These are phyloP conservation scores for Anabas testudineus DNA, from an alignment of 2,797 vertebrate genomes.

Conservation along the genomic window DNA sequence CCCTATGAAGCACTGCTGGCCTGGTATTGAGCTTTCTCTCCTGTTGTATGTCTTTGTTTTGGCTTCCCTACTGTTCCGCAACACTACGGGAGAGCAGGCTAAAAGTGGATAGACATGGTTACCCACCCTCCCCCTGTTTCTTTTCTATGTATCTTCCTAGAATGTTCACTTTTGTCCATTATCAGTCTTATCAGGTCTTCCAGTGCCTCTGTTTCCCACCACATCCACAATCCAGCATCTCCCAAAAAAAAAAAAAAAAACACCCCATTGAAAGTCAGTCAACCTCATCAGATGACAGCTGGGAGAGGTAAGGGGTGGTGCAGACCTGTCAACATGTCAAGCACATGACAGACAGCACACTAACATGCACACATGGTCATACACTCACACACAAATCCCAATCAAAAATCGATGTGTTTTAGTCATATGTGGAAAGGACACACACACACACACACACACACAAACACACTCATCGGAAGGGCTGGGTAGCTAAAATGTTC, in stretches of 20 bases:
- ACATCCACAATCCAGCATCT: slow-evolving; percentile 50
- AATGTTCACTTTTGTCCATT: slow-evolving; percentile 57
- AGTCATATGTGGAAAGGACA: slow-evolving; percentile 10
- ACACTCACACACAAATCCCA: slow-evolving; percentile 46
- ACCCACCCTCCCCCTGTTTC: background rate
- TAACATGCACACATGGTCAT: slow-evolving; percentile 18
- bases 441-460: slow-evolving; percentile 11
- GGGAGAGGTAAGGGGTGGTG: slow-evolving; percentile 78
- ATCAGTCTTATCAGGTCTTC: slow-evolving; percentile 54
- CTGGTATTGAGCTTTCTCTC: slow-evolving; percentile 20
- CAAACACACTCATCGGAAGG: slow-evolving; percentile 7
- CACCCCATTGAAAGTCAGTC: slow-evolving; percentile 80
- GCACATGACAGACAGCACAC: slow-evolving; percentile 64
- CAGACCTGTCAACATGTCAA: slow-evolving; percentile 83
- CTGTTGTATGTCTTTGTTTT: slow-evolving; percentile 37
- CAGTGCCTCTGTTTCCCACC: slow-evolving; percentile 65
- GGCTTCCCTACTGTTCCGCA: slow-evolving; percentile 12
- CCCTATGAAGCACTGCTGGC: slow-evolving; percentile 21
- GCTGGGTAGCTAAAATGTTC: slow-evolving; percentile 39
- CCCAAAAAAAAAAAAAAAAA: too few relatives aligned
- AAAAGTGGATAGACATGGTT: slow-evolving; percentile 14
- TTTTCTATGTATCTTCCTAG: slow-evolving; percentile 8
- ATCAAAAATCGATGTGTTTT: slow-evolving; percentile 43
- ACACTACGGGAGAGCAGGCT: slow-evolving; percentile 17
- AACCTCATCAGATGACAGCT: slow-evolving; percentile 82